phyloP scores from a whole-genome alignment of 1,140 invertebrate genomes.

The Phymastichus coffea region DNA sequence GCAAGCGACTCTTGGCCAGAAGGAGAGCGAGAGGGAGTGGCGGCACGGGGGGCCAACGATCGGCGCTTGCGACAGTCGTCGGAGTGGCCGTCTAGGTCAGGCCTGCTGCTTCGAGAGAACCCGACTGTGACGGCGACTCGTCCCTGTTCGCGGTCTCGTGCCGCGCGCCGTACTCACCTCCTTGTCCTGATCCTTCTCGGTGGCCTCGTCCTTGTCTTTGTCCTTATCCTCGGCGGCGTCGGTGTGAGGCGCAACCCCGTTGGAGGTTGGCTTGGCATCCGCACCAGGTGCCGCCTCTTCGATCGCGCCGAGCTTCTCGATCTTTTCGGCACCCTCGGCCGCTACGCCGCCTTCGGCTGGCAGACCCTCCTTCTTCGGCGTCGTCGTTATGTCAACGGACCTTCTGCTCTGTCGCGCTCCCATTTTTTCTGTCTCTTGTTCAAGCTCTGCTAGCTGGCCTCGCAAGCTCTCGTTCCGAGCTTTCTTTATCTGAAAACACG shows the following conservation, averaged over 20 bases:
- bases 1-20: too few species aligned
- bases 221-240: slow-evolving; percentile 63
- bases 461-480: background rate
- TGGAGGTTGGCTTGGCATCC: slow-evolving; percentile 67
- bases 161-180: slow-evolving; percentile 15
- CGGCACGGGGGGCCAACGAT: too few species aligned
- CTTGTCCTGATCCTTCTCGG: slow-evolving; percentile 60
- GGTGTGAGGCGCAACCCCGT: slow-evolving; percentile 68
- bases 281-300: slow-evolving; percentile 70
- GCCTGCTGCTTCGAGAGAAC: too few species aligned
- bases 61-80: too few species aligned
- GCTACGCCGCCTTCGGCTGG: slow-evolving; percentile 57
- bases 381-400: slow-evolving; percentile 80
- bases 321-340: slow-evolving; percentile 56
- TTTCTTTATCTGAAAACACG: slow-evolving; percentile 19
- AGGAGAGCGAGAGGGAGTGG: too few species aligned
- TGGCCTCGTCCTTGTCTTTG: slow-evolving; percentile 67
- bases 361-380: slow-evolving; percentile 70
- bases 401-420: slow-evolving; percentile 81
- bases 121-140: too few species aligned
- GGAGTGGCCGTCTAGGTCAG: too few species aligned
- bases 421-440: slow-evolving; percentile 58
- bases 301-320: slow-evolving; percentile 65
- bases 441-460: background rate
- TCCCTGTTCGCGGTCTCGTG: too few species aligned